Conservation (phyloP, 1,140 invertebrate species). For the Listronotus oregonensis region DNA sequence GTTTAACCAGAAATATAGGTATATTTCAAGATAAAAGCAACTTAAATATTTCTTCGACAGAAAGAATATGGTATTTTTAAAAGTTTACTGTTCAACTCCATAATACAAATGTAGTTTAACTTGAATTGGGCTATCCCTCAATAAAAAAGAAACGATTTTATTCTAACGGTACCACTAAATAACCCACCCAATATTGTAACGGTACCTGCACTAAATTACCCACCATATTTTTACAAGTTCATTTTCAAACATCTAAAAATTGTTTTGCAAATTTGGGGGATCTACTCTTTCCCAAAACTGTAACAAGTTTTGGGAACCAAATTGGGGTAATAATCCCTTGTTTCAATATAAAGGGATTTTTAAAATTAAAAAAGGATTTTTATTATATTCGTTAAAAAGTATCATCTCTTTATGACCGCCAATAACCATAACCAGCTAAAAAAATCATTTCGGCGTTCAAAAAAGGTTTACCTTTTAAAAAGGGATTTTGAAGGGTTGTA, state of each 20-base stretch:
- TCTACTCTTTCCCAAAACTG: slow-evolving; percentile 2
- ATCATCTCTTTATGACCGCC: slow-evolving; percentile 4
- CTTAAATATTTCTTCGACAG: no score
- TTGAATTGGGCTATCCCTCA: no score
- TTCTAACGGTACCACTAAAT: background rate
- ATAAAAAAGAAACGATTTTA: no score
- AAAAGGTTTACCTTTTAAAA: no score
- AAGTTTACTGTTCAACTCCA: no score
- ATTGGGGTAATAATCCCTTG: slow-evolving; percentile 15
- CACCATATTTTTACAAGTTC: slow-evolving; percentile 1
- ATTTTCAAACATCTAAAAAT: background rate
- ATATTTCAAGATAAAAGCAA: background rate
- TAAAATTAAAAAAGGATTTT: background rate
- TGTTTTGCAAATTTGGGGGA: background rate
- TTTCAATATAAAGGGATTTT: background rate
- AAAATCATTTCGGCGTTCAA: no score
- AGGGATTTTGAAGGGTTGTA: no score
- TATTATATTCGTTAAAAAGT: slow-evolving; percentile 8
- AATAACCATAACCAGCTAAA: slow-evolving; percentile 1
- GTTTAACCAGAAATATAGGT: no score
- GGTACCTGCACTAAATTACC: background rate
- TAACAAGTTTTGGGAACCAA: slow-evolving; percentile 4
- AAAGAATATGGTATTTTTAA: no score
- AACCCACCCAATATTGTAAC: no score
- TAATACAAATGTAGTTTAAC: no score